A percentile compares a stretch with the other conserved stretches of the same genome.
Evolutionary conservation across 1,140 invertebrate genomes (phyloP).

Genomic region (Eueides isabella): DNA sequence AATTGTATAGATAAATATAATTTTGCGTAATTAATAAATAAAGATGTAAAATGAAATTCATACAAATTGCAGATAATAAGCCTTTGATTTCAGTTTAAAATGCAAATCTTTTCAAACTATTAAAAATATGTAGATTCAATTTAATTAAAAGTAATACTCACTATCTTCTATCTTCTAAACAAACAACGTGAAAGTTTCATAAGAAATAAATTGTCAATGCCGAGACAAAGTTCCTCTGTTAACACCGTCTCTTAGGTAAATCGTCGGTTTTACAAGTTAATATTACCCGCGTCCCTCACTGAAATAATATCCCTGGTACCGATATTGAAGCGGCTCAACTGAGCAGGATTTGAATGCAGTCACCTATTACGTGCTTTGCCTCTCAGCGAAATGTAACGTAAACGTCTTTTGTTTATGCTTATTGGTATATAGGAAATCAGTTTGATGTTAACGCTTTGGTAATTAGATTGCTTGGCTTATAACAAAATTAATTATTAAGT

Average conservation of each 20-base stretch:
- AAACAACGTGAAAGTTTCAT: conserved; percentile 68
- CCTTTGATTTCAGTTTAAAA: too few relatives aligned
- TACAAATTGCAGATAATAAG: too few relatives aligned
- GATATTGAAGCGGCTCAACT: conserved; percentile 72
- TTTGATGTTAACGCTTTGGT: conserved; percentile 44
- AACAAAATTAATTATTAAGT: conserved; percentile 11
- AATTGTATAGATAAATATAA: too few relatives aligned
- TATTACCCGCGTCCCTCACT: conserved; percentile 67
- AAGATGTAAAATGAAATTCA: too few relatives aligned
- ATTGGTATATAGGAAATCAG: conserved; percentile 51
- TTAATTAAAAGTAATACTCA: conserved; percentile 37
- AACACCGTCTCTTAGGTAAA: conserved; percentile 77
- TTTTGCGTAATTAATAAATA: too few relatives aligned
- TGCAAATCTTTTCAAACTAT: neutral
- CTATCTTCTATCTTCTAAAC: conserved; percentile 67
- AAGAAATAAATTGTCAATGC: conserved; percentile 82
- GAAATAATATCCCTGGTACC: conserved; percentile 76
- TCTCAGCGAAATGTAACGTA: conserved; percentile 66
- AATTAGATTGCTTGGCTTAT: conserved; percentile 47
- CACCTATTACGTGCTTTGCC: conserved; percentile 55
- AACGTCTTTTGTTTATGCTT: conserved; percentile 71
- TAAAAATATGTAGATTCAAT: neutral
- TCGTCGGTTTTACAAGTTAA: conserved; percentile 78
- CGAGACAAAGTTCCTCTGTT: conserved; percentile 73
- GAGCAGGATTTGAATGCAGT: conserved; percentile 59